Evolutionary conservation across 2,113 vertebrate species (phyloP).

Genomic region (Dendropsophus ebraccatus): DNA sequence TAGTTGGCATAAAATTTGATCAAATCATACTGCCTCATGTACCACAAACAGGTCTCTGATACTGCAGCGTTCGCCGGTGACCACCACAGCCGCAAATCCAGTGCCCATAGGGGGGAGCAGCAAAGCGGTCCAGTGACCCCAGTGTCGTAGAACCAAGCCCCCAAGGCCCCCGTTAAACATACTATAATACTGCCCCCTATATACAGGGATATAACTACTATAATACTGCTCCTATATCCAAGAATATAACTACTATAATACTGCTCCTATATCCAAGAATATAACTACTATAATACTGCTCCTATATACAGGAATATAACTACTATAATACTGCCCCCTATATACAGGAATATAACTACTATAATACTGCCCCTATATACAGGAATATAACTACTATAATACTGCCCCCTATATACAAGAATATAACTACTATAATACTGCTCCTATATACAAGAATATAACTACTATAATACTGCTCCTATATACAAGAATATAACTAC

Average conservation of each 20-base stretch:
- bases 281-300: constrained; percentile 5
- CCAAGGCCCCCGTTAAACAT: neutral
- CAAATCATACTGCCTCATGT: no score
- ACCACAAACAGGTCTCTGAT: no score
- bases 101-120: no score
- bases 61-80: no score
- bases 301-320: neutral
- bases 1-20: no score
- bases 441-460: neutral
- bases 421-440: no score
- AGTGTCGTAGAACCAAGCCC: no score
- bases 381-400: neutral
- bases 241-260: constrained; percentile 6
- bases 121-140: no score
- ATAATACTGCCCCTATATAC: neutral
- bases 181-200: neutral
- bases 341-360: neutral
- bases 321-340: neutral
- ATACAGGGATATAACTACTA: neutral
- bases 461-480: no score
- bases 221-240: neutral
- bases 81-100: no score
- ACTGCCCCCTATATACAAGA: no score
- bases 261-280: neutral
- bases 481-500: neutral